Conservation (phyloP, 2,888 invertebrate species). For the Embidobia sp. region DNA sequence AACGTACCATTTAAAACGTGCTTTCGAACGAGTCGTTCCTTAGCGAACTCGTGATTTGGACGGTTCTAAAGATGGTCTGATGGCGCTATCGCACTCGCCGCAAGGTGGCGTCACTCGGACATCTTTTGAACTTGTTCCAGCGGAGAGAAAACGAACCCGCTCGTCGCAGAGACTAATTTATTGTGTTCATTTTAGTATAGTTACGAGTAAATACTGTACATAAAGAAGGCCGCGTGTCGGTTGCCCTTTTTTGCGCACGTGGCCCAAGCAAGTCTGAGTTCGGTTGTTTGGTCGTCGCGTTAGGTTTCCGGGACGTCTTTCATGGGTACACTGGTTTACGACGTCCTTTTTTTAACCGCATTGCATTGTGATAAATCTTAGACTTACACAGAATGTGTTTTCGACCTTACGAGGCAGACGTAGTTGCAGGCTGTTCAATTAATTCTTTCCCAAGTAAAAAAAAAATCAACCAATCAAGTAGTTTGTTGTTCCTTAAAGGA, state of each 20-base stretch:
- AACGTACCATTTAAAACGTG: no score
- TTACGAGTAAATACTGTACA: constrained; percentile 48
- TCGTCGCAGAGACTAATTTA: constrained; percentile 54
- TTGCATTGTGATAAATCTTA: constrained; percentile 52
- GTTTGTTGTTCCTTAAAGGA: no score
- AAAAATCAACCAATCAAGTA: not conserved
- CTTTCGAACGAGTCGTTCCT: no score
- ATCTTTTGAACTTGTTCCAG: no score
- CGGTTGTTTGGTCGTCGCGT: no score
- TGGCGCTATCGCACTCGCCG: no score
- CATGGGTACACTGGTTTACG: no score
- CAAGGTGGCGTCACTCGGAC: constrained; percentile 4
- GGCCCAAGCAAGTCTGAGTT: constrained; percentile 48
- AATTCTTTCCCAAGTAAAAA: constrained; percentile 5
- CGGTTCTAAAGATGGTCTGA: no score
- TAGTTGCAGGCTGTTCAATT: not conserved
- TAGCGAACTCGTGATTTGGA: no score
- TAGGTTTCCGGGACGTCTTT: no score
- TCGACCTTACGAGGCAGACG: not conserved
- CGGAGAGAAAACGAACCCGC: constrained; percentile 4
- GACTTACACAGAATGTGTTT: constrained; percentile 39
- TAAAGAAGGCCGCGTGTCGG: no score
- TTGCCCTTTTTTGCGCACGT: no score
- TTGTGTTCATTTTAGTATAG: constrained; percentile 60
- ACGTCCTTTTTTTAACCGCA: constrained; percentile 25